A percentile compares a stretch with the other conserved stretches of the same genome.
Evolutionary conservation across 2,888 invertebrate genomes (phyloP).

Genomic region (Tiliacea citrago): DNA sequence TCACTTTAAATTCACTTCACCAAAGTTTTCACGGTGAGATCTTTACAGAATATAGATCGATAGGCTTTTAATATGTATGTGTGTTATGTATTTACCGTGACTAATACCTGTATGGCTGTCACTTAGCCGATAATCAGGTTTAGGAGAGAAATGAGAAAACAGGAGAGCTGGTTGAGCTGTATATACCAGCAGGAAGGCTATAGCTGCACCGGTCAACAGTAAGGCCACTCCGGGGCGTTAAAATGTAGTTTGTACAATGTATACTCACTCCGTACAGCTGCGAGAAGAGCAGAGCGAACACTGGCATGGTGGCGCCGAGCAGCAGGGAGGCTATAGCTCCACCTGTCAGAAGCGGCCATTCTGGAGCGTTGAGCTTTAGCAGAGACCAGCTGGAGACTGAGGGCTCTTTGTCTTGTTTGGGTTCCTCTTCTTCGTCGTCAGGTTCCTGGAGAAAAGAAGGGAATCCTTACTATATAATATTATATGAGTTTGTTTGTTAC

Average conservation of each 20-base stretch:
- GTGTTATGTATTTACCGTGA: too few species aligned
- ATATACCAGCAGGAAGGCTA: background rate
- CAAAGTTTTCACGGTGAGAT: too few species aligned
- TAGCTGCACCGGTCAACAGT: background rate
- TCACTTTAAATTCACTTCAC: too few species aligned
- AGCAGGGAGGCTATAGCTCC: constrained; percentile 91
- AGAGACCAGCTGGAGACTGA: constrained; percentile 80
- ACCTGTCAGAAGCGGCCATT: constrained; percentile 91
- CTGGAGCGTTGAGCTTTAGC: constrained; percentile 90
- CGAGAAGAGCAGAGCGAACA: constrained; percentile 92
- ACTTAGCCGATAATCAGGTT: too few species aligned
- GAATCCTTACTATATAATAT: too few species aligned
- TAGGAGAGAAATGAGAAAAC: too few species aligned
- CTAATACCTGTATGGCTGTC: too few species aligned
- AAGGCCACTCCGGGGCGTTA: background rate
- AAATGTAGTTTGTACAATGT: background rate
- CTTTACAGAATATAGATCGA: too few species aligned
- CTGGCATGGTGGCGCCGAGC: constrained; percentile 92
- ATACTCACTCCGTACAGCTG: constrained; percentile 91
- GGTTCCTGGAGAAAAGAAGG: constrained; percentile 44
- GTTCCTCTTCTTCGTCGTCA: constrained; percentile 56
- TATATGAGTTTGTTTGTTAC: too few species aligned
- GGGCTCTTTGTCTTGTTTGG: constrained; percentile 57
- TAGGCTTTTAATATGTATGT: too few species aligned
- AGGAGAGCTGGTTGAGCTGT: too few species aligned